Base-by-base conservation (phyloP, 2,888 invertebrate genomes). In the Oscheius onirici region DNA sequence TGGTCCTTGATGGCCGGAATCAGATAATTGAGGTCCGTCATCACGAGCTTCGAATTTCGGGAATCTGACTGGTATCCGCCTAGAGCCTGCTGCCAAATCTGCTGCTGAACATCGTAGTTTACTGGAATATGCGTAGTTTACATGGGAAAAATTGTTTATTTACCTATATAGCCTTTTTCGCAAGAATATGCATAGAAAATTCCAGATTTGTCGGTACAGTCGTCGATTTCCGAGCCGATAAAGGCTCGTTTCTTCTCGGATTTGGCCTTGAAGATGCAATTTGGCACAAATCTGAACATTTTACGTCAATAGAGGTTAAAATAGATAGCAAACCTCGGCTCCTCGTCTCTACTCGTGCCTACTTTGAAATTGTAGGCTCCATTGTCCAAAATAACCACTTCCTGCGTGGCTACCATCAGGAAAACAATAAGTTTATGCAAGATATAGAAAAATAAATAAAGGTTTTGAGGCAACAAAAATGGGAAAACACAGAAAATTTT, bases 201-300 rank as follows among this genome's bases (percentile, higher is more conserved):
- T 0, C 96, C 95, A 0, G 97, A 95, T 0, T 94, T 93, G 88
- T 99, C 99, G 28, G 95, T 91, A 87, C 97, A 97, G 82, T 97
- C 97, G 74, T 97, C 94, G 17, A 99, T 93, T 90, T 99, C 97
- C 84, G 93, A 92, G 0, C 93, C 97, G 69, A 99, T 92, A 88
- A 97, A 99, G 0, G 95, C 93, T 52, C 97, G 91, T 11, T 96
- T 92, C 67, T 95, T 90, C 89, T 99, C 97, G 65, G 94, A 95
- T 89, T 97, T 97, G 0, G 96, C 96, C 91, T 99, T 99, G 92
- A 95, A 95, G 34, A 99, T 94, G 86, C 94, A 95, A 89, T 99
- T 99, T 0, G 97, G 95, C 63, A 95, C 91, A 17, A 93, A 34
- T 26, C 85, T 87, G 72, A 65, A 81, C 74, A 13, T 49, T 17